These are phyloP conservation scores for Pachliopta kotzebuea DNA, from an alignment of 2,888 invertebrate species.

Conservation along the genomic window DNA sequence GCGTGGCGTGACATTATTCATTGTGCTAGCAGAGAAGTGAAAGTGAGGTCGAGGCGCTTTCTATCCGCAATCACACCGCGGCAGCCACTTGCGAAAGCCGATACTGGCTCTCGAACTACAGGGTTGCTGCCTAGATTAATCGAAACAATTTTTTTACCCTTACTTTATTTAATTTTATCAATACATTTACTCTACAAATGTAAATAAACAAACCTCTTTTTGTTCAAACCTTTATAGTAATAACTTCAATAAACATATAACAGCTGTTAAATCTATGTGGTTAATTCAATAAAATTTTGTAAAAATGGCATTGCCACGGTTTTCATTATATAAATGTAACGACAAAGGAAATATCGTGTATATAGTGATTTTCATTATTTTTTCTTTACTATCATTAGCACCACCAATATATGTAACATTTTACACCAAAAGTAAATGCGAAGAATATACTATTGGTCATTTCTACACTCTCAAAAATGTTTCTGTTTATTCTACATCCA, in stretches of 20 bases:
- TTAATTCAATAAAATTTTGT: neutral
- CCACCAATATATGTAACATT: constrained; percentile 58
- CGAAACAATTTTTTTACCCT: too few species aligned
- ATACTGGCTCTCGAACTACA: constrained; percentile 25
- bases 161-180: too few species aligned
- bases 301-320: constrained; percentile 32
- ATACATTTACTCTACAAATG: too few species aligned
- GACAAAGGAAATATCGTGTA: constrained; percentile 38
- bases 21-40: constrained; percentile 57
- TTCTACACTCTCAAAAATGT: constrained; percentile 43
- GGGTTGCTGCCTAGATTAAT: constrained; percentile 18
- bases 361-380: constrained; percentile 45
- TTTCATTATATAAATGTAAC: constrained; percentile 24
- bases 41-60: constrained; percentile 77
- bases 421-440: constrained; percentile 44
- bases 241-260: neutral
- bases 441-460: constrained; percentile 53
- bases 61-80: constrained; percentile 56
- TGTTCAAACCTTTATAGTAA: too few species aligned
- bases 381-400: constrained; percentile 51
- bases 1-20: constrained; percentile 38
- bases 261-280: constrained; percentile 17
- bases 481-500: constrained; percentile 18
- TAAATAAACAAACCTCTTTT: too few species aligned
- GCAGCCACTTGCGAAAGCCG: constrained; percentile 62